Conservation (phyloP, 1,140 invertebrate species). For the Macrosteles quadrilineatus region DNA sequence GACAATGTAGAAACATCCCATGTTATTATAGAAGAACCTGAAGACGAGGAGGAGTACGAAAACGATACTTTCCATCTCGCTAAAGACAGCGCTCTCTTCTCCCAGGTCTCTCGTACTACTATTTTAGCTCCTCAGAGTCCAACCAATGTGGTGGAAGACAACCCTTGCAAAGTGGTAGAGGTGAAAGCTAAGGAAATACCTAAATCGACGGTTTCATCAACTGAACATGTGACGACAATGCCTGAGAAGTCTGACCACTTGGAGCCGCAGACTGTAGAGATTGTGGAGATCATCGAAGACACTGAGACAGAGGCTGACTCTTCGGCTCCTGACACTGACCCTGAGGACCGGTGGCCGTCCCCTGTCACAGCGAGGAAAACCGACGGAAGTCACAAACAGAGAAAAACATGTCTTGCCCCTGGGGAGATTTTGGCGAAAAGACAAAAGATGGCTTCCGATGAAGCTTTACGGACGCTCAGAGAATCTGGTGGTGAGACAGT, state of each 20-base stretch:
- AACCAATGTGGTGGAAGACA: not conserved
- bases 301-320: slow-evolving; percentile 57
- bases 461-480: slow-evolving; percentile 35
- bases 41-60: slow-evolving; percentile 45
- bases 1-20: slow-evolving; percentile 34
- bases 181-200: slow-evolving; percentile 59
- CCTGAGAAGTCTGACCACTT: slow-evolving; percentile 46
- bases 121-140: slow-evolving; percentile 37
- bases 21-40: slow-evolving; percentile 30
- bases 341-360: slow-evolving; percentile 51
- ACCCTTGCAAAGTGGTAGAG: slow-evolving; percentile 56
- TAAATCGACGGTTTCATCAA: slow-evolving; percentile 52
- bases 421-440: slow-evolving; percentile 42
- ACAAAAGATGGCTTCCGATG: slow-evolving; percentile 41
- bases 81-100: slow-evolving; percentile 68
- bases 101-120: slow-evolving; percentile 64
- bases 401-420: slow-evolving; percentile 37
- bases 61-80: slow-evolving; percentile 58
- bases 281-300: slow-evolving; percentile 57
- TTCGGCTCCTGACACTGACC: slow-evolving; percentile 55
- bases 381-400: slow-evolving; percentile 36
- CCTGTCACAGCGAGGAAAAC: slow-evolving; percentile 40
- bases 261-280: slow-evolving; percentile 51
- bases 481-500: slow-evolving; percentile 18
- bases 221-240: slow-evolving; percentile 50